Base-by-base conservation (phyloP, 2,113 vertebrate species). In the Oncorhynchus kisutch region DNA sequence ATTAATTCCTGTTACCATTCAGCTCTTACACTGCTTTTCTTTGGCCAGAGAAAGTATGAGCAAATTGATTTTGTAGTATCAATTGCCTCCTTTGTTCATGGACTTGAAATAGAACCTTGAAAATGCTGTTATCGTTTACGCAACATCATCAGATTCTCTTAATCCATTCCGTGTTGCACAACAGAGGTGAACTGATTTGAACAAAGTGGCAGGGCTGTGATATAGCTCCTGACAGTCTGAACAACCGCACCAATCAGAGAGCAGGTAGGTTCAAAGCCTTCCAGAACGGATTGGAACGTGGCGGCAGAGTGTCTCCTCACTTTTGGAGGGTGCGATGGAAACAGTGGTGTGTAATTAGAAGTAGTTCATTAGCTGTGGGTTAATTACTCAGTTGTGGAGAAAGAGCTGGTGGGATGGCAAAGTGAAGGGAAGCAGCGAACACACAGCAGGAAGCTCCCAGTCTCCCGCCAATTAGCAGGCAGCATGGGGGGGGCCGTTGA, bases 351-450 rank as follows among this genome's bases (percentile, higher is more conserved):
- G 95, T 97, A 97, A 99, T 98, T 97, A 98, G 94, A 97, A 96
- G 96, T 95, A 95, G 96, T 97, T 97, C 97, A 98, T 99, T 99
- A 98, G 95, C 95, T 94, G 93, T 91, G 94, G 96, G 96, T 98
- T 98, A 99, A 99, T 99, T 98, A 98, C 94, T 93, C 92, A 82
- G 93, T 94, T 95, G 93, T 87, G 87, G 85, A 79, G 77, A 86
- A 92, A 90, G 88, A 87, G 84, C 86, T 92, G 86, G 83, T 86
- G 84, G 88, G 91, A 90, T 92, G 91, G 91, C 77, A 88, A 90
- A 87, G 86, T 81, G 85, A 87, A 87, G 87, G 84, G 88, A 92
- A 91, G 90, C 76, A 82, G 88, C 66, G 88, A 92, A 85, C 77
- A 81, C 91, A 71, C 92, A 94, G 92, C 92, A 92, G 91, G 93